Base-by-base conservation (phyloP, 2,797 vertebrate genomes). In the Rhinophrynus dorsalis region DNA sequence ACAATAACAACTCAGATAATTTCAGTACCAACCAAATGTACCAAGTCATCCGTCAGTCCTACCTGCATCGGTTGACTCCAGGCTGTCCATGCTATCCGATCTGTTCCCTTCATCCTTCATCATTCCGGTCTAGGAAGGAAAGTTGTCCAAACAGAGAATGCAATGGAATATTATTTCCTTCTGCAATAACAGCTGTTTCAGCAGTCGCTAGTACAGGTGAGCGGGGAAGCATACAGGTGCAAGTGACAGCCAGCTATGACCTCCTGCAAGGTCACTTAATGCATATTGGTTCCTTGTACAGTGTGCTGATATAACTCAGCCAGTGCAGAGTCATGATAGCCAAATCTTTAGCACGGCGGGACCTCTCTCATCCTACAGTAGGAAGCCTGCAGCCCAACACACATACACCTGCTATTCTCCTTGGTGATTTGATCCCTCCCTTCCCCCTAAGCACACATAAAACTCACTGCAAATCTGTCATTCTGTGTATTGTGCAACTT, bases 41-140 rank as follows among this genome's bases (percentile, higher is more conserved):
- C n/a, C n/a, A n/a, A n/a, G n/a, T n/a, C n/a, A n/a, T n/a, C n/a
- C n/a, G n/a, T n/a, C 11, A 30, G 21, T 26, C 57, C 11, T 72
- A 72, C 68, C 68, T 57, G 58, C 60, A 64, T 30, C 52, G 3
- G 68, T 57, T 21, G 52, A 42, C 12, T 40, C 52, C 44, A 56
- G 42, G 15, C 51, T 72, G 33, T 27, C 51, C 51, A 72, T 9
- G 7, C 60, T 57, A 11, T 57, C 60, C 3, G 52, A 29, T 5
- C 30, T 33, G 11, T 50, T 6, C 12, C n/a, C 38, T 18, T 24
- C 26, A 30, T 3, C 52, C 33, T 11, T 58, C 68, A 72, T 72
- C 6, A 9, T 40, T 5, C 9, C 27, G 21, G 11, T 58, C 30
- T 23, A 23, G 5, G 3, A 40, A 8, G 21, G 15, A 35, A 58